Evolutionary conservation across 2,113 vertebrate species (phyloP).

Genomic region (Hydrochoerus hydrochaeris): DNA sequence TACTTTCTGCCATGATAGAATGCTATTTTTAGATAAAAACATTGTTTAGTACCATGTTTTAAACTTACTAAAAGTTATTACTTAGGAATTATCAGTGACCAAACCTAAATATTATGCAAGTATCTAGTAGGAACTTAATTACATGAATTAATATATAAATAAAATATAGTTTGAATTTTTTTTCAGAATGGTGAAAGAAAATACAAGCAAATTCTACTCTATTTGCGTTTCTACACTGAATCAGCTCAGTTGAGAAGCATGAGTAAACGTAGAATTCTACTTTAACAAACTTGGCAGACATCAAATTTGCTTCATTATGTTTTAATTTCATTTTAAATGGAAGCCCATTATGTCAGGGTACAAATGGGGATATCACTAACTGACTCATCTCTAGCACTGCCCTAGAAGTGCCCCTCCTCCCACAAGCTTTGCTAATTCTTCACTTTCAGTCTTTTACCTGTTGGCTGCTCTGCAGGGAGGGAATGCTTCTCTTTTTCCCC

Average conservation of each 20-base stretch:
- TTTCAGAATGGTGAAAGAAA: background rate
- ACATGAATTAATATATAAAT: background rate
- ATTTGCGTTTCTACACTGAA: background rate
- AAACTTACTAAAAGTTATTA: slow-evolving; percentile 8
- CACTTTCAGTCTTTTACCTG: slow-evolving; percentile 31
- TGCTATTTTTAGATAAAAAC: background rate
- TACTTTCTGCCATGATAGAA: background rate
- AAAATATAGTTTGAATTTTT: background rate
- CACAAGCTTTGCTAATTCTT: slow-evolving; percentile 48
- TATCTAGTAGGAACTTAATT: background rate
- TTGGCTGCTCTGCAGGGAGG: background rate
- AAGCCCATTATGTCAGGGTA: slow-evolving; percentile 57
- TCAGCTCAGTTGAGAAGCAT: background rate
- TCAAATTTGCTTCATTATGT: slow-evolving; percentile 67
- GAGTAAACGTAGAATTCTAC: slow-evolving; percentile 62
- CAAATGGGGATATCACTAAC: slow-evolving; percentile 64
- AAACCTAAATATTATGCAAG: background rate
- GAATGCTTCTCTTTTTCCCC: background rate
- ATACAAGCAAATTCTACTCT: background rate
- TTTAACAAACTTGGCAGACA: slow-evolving; percentile 68
- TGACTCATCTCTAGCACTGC: slow-evolving; percentile 57
- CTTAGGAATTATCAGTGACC: background rate
- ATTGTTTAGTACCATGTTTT: background rate
- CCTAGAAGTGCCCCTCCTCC: slow-evolving; percentile 37
- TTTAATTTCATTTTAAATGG: slow-evolving; percentile 74